phyloP scores from a whole-genome alignment of 2,797 vertebrate genomes.

The Lutjanus campechanus region DNA sequence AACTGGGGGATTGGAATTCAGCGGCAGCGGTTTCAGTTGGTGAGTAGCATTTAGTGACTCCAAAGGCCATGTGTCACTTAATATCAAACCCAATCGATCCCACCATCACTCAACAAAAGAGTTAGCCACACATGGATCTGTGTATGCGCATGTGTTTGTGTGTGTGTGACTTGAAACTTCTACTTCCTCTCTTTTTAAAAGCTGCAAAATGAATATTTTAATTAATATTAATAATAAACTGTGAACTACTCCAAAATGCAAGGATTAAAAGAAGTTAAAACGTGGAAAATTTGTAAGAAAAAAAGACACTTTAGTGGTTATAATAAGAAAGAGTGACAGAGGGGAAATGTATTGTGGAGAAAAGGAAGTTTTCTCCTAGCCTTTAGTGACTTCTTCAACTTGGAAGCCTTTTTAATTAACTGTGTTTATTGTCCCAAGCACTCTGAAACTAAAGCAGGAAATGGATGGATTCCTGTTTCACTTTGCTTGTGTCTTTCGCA shows the following conservation, averaged over 20 bases:
- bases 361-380: slow-evolving; percentile 58
- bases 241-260: background rate
- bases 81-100: slow-evolving; percentile 82
- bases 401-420: slow-evolving; percentile 81
- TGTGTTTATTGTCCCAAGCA: slow-evolving; percentile 81
- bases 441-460: slow-evolving; percentile 80
- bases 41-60: slow-evolving; percentile 81
- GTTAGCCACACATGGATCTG: slow-evolving; percentile 35
- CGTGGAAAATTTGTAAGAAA: background rate
- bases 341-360: slow-evolving; percentile 45
- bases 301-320: background rate
- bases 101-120: slow-evolving; percentile 58
- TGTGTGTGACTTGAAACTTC: slow-evolving; percentile 20
- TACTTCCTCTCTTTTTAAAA: background rate
- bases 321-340: slow-evolving; percentile 33
- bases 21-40: slow-evolving; percentile 61
- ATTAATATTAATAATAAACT: slow-evolving; percentile 1
- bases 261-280: background rate
- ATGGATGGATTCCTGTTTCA: slow-evolving; percentile 81
- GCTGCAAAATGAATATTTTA: background rate
- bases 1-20: slow-evolving; percentile 71
- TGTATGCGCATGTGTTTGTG: slow-evolving; percentile 9
- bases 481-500: slow-evolving; percentile 59
- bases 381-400: slow-evolving; percentile 76
- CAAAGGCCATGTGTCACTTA: slow-evolving; percentile 83